Conservation (phyloP, 2,113 vertebrate species). For the Xenopus laevis region DNA sequence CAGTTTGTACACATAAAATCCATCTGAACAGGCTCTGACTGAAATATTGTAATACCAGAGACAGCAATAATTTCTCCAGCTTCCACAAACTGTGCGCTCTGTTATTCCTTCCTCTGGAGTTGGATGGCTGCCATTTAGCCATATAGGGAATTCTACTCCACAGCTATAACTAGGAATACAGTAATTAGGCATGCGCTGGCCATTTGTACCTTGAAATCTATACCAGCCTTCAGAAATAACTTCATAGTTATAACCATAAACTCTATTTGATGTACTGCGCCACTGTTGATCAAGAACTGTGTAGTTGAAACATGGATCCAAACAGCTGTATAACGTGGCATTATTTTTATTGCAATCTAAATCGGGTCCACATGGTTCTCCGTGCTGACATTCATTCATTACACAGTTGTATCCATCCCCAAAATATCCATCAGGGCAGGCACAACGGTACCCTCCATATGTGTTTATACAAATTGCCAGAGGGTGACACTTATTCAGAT, state of each 20-base stretch:
- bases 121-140: conserved; percentile 50
- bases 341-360: conserved; percentile 12
- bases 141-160: conserved; percentile 44
- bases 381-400: not conserved
- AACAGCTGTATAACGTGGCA: conserved; percentile 11
- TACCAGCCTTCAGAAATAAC: conserved; percentile 27
- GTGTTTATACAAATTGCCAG: conserved; percentile 49
- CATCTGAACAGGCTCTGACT: conserved; percentile 46
- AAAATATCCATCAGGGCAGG: conserved; percentile 34
- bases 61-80: conserved; percentile 51
- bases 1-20: conserved; percentile 47
- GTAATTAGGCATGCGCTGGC: conserved; percentile 37
- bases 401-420: conserved; percentile 46
- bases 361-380: not conserved
- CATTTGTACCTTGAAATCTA: conserved; percentile 52
- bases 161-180: conserved; percentile 36
- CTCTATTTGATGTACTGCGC: not conserved
- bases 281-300: conserved; percentile 34
- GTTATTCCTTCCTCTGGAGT: conserved; percentile 21
- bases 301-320: conserved; percentile 53
- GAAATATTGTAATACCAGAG: conserved; percentile 32
- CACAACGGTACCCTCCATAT: conserved; percentile 48
- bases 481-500: conserved; percentile 43
- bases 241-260: conserved; percentile 42
- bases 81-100: conserved; percentile 41